Base-by-base conservation (phyloP, 2,113 vertebrate species). In the Phalacrocorax pelagicus region DNA sequence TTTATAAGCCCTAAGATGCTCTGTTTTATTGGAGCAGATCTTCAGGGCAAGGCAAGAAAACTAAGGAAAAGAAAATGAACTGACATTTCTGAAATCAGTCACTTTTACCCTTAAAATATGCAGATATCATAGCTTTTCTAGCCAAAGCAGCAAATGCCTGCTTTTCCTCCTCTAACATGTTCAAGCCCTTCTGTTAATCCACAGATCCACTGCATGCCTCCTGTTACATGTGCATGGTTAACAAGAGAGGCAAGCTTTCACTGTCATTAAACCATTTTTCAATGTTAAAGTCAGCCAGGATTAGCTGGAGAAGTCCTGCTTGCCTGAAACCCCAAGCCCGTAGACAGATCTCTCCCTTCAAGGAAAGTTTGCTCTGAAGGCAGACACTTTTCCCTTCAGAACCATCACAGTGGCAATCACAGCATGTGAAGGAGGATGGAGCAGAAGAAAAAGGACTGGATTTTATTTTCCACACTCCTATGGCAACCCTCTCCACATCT, bases 271-370 rank as follows among this genome's bases (percentile, higher is more conserved):
- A 51, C 30, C 5, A 26, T 58, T 66, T 66, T 66, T 58, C 51
- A 51, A 26, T 27, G 16, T n/a, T 72, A 72, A 47, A 57, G 20
- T 65, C 24, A 26, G 13, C 11, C 11, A 73, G 26, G 24, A 57
- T n/a, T 49, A 42, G 49, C 29, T 58, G 51, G 67, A 73, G 44
- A 49, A 9, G 58, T 24, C n/a, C 13, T 42, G 51, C 26, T 72
- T 65, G n/a, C 7, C 42, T 51, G 44, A 81, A 81, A 32, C 21
- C 13, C 16, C 77, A 73, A 44, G 58, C 22, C 58, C 29, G n/a
- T 3, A 55, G 40, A 57, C 0, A 1, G 49, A 65, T 57, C 8
- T 40, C 12, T 58, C 49, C 49, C 49, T 72, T 40, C 0, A 0
- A 81, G 58, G 22, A 55, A 47, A 88, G 34, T 12, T 40, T 80